phyloP scores from a whole-genome alignment of 2,113 vertebrate species.

The Bujurquina vittata region DNA sequence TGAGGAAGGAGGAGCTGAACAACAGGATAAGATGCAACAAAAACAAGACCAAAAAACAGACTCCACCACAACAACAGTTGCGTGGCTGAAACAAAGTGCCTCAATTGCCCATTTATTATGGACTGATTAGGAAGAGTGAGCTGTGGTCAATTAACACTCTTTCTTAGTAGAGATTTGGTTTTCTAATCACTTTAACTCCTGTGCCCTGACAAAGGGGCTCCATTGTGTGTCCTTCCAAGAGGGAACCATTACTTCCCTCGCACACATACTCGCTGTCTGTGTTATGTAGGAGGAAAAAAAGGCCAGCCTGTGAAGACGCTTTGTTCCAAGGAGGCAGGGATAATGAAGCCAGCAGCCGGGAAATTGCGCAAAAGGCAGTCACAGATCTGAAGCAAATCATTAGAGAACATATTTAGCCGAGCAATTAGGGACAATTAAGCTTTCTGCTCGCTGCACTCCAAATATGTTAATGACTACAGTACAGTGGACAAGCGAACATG shows the following conservation, averaged over 20 bases:
- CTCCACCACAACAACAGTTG: slow-evolving; percentile 50
- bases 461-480: slow-evolving; percentile 87
- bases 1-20: slow-evolving; percentile 41
- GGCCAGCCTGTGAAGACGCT: slow-evolving; percentile 83
- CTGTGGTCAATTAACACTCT: slow-evolving; percentile 85
- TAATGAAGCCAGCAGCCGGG: slow-evolving; percentile 86
- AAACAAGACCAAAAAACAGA: slow-evolving; percentile 56
- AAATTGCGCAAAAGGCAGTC: slow-evolving; percentile 86
- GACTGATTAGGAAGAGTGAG: slow-evolving; percentile 76
- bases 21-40: slow-evolving; percentile 59
- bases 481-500: slow-evolving; percentile 82
- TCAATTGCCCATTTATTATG: slow-evolving; percentile 72
- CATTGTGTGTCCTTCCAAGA: slow-evolving; percentile 77
- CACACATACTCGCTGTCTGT: slow-evolving; percentile 78
- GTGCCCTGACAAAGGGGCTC: slow-evolving; percentile 79
- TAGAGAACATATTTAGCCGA: slow-evolving; percentile 89
- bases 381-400: slow-evolving; percentile 87
- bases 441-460: slow-evolving; percentile 89
- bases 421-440: slow-evolving; percentile 94
- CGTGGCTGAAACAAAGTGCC: slow-evolving; percentile 71
- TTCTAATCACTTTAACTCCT: slow-evolving; percentile 85
- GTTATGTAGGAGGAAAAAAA: slow-evolving; percentile 64
- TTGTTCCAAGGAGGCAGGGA: slow-evolving; percentile 85
- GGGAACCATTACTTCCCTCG: slow-evolving; percentile 74
- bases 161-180: slow-evolving; percentile 82